Percentiles rank a stretch among this genome's conserved stretches.
phyloP scores from a whole-genome alignment of 2,888 invertebrate species.

The Salpingus planirostris region DNA sequence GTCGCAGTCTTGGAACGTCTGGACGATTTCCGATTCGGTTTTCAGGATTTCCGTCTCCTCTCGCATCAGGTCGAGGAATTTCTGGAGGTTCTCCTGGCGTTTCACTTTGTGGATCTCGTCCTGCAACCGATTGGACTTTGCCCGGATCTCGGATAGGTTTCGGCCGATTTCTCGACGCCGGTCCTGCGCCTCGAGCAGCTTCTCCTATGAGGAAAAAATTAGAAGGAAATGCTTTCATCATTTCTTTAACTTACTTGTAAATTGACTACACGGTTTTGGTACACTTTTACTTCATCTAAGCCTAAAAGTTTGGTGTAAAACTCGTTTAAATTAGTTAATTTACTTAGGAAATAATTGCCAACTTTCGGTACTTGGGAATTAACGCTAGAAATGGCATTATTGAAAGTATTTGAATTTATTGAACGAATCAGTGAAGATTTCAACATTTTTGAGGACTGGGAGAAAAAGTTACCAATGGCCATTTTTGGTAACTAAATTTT shows the following conservation, averaged over 20 bases:
- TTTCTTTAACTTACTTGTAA: slow-evolving; percentile 52
- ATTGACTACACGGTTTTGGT: slow-evolving; percentile 64
- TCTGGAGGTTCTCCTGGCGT: slow-evolving; percentile 59
- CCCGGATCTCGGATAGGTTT: slow-evolving; percentile 52
- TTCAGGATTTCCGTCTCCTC: slow-evolving; percentile 58
- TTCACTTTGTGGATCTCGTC: slow-evolving; percentile 67
- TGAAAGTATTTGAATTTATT: no score
- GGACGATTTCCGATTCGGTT: slow-evolving; percentile 53
- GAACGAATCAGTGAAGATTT: no score
- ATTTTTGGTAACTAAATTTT: no score
- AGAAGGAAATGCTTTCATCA: no score
- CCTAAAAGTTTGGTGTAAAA: slow-evolving; percentile 70
- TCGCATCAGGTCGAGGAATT: slow-evolving; percentile 63
- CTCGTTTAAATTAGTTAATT: slow-evolving; percentile 45
- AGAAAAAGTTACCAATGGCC: no score
- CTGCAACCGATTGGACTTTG: slow-evolving; percentile 60
- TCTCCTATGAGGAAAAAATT: slow-evolving; percentile 45
- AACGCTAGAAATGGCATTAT: no score
- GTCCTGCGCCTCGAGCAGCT: slow-evolving; percentile 58
- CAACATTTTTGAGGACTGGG: no score
- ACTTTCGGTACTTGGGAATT: no score
- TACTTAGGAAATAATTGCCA: no score
- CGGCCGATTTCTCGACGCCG: slow-evolving; percentile 52
- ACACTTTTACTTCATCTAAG: slow-evolving; percentile 64
- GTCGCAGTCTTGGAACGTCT: slow-evolving; percentile 57